Percentiles rank a stretch among this genome's conserved stretches.
Conservation (phyloP, 2,888 invertebrate species). For the Lobophora halterata region DNA sequence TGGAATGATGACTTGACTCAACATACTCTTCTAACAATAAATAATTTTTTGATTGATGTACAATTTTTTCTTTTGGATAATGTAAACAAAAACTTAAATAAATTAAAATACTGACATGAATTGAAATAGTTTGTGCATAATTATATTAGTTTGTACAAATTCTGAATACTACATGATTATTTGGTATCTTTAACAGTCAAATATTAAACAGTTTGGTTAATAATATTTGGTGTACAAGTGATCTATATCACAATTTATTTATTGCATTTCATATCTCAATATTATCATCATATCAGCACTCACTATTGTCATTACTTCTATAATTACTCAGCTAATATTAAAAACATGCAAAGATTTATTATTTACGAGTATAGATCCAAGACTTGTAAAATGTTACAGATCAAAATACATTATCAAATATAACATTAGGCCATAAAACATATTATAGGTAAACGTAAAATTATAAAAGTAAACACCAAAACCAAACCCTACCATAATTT, state of each 20-base stretch:
- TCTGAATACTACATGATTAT: conserved; percentile 30
- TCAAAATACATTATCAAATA: conserved; percentile 25
- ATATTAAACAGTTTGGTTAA: conserved; percentile 42
- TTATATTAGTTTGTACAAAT: conserved; percentile 16
- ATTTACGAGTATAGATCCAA: conserved; percentile 32
- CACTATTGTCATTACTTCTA: conserved; percentile 33
- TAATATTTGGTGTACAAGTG: conserved; percentile 39
- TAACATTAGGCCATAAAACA: conserved; percentile 44
- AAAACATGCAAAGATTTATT: conserved; percentile 32
- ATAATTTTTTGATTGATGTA: not conserved
- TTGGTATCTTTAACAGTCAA: conserved; percentile 39
- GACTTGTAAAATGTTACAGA: conserved; percentile 22
- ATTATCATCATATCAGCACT: conserved; percentile 31
- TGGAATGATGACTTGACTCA: conserved; percentile 7
- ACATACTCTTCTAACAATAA: not conserved
- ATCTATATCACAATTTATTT: conserved; percentile 40
- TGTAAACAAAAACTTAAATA: conserved; percentile 22
- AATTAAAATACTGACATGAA: not conserved
- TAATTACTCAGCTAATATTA: conserved; percentile 30
- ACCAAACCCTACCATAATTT: conserved; percentile 38
- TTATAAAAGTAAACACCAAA: conserved; percentile 32
- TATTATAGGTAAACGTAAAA: conserved; percentile 28
- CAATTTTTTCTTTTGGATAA: too few relatives aligned
- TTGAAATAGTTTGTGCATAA: conserved; percentile 17
- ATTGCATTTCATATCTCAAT: conserved; percentile 25